Percentiles rank a stretch among this genome's conserved stretches.
phyloP scores from a whole-genome alignment of 2,113 vertebrate genomes.

The Coreoperca whiteheadi region DNA sequence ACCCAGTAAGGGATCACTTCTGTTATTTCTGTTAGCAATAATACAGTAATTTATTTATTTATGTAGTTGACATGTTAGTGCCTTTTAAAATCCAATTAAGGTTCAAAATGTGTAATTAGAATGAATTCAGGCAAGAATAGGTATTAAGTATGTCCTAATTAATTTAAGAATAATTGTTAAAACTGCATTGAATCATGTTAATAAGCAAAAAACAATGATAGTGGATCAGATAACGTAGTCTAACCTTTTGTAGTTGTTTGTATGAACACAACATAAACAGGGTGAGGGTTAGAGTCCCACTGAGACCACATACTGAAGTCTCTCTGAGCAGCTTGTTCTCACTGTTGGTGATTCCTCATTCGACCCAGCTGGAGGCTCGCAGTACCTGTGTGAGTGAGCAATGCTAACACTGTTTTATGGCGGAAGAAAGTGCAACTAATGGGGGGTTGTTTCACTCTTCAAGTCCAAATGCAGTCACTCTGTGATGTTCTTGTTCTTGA shows the following conservation, averaged over 20 bases:
- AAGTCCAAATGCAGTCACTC: neutral
- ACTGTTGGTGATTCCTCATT: constrained; percentile 18
- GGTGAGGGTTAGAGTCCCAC: neutral
- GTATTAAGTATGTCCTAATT: neutral
- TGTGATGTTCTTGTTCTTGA: neutral
- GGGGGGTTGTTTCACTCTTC: neutral
- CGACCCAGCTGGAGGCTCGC: constrained; percentile 26
- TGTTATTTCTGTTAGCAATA: no score
- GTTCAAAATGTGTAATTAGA: neutral
- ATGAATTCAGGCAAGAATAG: neutral
- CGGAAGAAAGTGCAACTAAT: constrained; percentile 6
- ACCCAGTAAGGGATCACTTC: no score
- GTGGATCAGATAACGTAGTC: neutral
- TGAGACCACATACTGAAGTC: neutral
- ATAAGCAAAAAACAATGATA: neutral
- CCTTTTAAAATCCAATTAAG: no score
- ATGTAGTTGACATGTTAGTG: no score
- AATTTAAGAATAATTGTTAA: neutral
- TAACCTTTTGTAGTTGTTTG: neutral
- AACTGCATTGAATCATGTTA: neutral
- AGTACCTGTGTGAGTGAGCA: constrained; percentile 8
- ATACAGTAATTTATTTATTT: no score
- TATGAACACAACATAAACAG: neutral
- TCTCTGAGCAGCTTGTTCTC: neutral
- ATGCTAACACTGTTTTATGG: constrained; percentile 29